phyloP scores from a whole-genome alignment of 2,888 invertebrate genomes.

The Minunthozetes semirufus region DNA sequence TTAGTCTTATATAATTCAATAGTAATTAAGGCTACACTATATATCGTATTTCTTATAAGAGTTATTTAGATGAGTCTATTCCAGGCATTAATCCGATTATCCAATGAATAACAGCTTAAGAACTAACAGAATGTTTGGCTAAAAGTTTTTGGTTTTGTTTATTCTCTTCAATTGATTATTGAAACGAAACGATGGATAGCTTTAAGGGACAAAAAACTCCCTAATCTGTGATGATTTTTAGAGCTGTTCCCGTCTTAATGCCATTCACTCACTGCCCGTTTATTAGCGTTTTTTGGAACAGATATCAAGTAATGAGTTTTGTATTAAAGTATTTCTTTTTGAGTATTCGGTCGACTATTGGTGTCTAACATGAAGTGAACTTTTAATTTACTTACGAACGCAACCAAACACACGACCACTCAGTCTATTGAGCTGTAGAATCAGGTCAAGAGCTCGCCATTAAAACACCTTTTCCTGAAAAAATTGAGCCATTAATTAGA shows the following conservation, averaged over 20 bases:
- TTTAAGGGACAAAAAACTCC: neutral
- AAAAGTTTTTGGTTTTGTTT: neutral
- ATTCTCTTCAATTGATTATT: neutral
- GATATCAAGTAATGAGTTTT: no score
- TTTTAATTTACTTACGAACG: neutral
- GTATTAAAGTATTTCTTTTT: no score
- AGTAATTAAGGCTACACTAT: neutral
- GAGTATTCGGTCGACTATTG: no score
- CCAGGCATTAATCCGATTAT: slow-evolving; percentile 11
- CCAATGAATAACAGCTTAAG: neutral
- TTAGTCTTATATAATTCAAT: neutral
- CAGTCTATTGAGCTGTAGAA: neutral
- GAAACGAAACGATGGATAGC: neutral
- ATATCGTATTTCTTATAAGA: neutral
- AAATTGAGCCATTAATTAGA: neutral
- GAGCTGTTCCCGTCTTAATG: neutral
- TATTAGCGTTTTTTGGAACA: neutral
- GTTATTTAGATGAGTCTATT: neutral
- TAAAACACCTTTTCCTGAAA: neutral
- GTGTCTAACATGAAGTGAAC: neutral
- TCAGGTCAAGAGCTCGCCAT: neutral
- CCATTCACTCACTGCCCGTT: neutral
- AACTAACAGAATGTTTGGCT: neutral
- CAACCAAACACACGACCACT: no score
- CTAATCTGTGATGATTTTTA: neutral